These are phyloP conservation scores for Amiota communis DNA, from an alignment of 2,888 invertebrate species.

Conservation along the genomic window DNA sequence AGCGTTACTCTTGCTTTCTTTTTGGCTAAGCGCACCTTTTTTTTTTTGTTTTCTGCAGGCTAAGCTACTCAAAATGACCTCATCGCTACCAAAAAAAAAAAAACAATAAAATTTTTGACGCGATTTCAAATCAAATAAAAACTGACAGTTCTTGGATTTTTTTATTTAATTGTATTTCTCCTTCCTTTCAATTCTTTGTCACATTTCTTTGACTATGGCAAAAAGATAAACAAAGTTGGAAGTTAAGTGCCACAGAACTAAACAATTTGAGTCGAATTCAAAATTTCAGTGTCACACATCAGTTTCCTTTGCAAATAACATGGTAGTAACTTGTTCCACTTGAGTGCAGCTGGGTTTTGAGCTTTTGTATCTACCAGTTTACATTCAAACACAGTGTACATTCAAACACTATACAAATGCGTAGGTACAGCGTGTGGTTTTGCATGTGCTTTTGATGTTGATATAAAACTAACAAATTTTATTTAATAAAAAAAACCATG, in stretches of 20 bases:
- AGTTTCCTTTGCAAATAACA: not conserved
- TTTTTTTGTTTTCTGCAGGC: not conserved
- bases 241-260: not conserved
- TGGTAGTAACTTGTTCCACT: constrained; percentile 12
- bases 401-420: not conserved
- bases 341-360: constrained; percentile 11
- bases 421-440: not conserved
- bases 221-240: constrained; percentile 9
- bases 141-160: constrained; percentile 24
- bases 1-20: constrained; percentile 2
- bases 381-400: not conserved
- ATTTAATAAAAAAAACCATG: too few relatives aligned
- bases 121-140: constrained; percentile 20
- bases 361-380: too few relatives aligned
- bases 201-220: not conserved
- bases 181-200: not conserved
- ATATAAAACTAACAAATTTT: not conserved
- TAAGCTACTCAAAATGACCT: constrained; percentile 10
- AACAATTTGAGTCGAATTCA: not conserved
- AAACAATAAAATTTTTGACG: not conserved
- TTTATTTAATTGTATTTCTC: too few relatives aligned
- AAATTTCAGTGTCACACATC: constrained; percentile 13
- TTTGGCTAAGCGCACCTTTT: not conserved
- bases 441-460: not conserved
- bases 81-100: not conserved